Evolutionary conservation across 2,797 vertebrate species (phyloP).

Genomic region (Onychomys leucogaster): DNA sequence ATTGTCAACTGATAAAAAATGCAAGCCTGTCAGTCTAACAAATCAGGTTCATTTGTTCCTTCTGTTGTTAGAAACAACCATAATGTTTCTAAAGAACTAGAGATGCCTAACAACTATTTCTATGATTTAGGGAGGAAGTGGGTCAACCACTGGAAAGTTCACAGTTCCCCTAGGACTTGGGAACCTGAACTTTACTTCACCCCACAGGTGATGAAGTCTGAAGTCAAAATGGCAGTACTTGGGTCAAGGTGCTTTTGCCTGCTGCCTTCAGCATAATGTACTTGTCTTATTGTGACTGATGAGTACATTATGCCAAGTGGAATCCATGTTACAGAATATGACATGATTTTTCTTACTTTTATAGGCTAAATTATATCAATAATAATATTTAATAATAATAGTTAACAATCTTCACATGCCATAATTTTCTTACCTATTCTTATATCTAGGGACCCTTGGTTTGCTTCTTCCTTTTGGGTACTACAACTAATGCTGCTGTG

Average conservation of each 20-base stretch:
- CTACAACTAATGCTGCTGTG: not conserved
- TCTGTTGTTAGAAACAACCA: too few species aligned
- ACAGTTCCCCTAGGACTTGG: not conserved
- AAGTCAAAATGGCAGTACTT: not conserved
- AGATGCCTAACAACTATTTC: not conserved
- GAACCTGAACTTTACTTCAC: not conserved
- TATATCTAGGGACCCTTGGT: not conserved
- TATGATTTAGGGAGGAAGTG: not conserved
- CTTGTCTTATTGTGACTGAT: conserved; percentile 7
- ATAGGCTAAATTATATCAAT: not conserved
- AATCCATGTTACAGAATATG: not conserved
- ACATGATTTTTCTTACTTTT: not conserved
- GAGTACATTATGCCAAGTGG: not conserved
- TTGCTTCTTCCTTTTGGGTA: not conserved
- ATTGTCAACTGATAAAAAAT: not conserved
- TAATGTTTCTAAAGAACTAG: not conserved
- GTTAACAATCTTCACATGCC: not conserved
- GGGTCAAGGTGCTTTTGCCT: not conserved
- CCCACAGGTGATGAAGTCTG: not conserved
- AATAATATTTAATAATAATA: too few species aligned
- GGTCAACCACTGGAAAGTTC: not conserved
- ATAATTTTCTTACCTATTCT: not conserved
- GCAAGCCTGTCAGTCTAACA: not conserved
- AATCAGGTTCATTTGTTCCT: not conserved
- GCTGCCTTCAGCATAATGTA: not conserved